Base-by-base conservation (phyloP, 1,140 invertebrate species). In the Drosophila nigrodunni region DNA sequence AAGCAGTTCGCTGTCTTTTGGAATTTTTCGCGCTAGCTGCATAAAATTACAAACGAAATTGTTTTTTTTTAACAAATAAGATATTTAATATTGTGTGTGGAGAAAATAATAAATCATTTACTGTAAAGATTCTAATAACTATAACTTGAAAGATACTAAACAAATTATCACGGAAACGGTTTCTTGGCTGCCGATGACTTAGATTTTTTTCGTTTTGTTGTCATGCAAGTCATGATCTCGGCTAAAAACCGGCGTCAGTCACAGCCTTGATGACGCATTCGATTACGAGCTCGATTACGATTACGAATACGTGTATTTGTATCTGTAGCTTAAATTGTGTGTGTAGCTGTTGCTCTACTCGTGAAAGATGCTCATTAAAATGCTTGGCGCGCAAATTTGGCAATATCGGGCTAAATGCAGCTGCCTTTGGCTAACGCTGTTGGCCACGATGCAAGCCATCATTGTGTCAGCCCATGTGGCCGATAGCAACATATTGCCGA, bases 231-330 rank as follows among this genome's bases (percentile, higher is more conserved):
- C 77, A 87, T 89, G 83, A 88, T 89, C 85, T 80, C 80, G 74
- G 66, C 80, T 89, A 67, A 47, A 74, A 87, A 77, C 82, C 82
- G 82, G 82, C 78, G 75, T 68, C 61, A 76, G 74, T 35, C 55
- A 65, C 55, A 67, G 75, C 57, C 80, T 88, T 89, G 80, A 89
- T 88, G 83, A 88, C 83, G 80, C 85, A 88, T 88, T 78, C 59
- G 72, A 74, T 69, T 67, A 83, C 80, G 49, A 49, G 18, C 60
- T 47, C 47, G 18, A 8, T 10, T 54, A 13, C 7, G 46, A 60
- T 35, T 60, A 13, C 7, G 55, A 60, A 37, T 54, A 71, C 59
- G 21, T 57, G 41, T 62, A 72, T 49, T 52, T 64, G 61, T 65
- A 18, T 58, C 39, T 44, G 62, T 80, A 49, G 54, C 11, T 3